These are phyloP conservation scores for Caenorhabditis sp. DNA, from an alignment of 2,888 invertebrate species.

Conservation along the genomic window DNA sequence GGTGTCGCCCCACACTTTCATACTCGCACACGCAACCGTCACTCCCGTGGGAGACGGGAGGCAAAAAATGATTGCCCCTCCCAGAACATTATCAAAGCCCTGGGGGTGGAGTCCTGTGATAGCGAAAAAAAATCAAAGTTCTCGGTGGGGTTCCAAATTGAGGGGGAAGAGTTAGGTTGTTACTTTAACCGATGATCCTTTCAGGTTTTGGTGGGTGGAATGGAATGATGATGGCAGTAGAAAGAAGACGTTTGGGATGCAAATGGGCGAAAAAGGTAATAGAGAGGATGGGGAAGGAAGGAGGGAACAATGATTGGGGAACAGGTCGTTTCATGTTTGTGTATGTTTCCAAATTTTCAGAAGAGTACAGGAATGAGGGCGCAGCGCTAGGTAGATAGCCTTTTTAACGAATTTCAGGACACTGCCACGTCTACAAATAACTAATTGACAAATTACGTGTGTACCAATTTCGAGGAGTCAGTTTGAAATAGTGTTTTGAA, in stretches of 20 bases:
- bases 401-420: not conserved
- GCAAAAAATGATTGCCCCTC: not conserved
- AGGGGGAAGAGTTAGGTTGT: too few relatives aligned
- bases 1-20: conserved; percentile 38
- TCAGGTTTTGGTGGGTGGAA: too few relatives aligned
- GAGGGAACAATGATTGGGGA: conserved; percentile 44
- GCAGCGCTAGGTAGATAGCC: conserved; percentile 4
- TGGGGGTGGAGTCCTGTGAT: too few relatives aligned
- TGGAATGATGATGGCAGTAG: conserved; percentile 2
- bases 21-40: conserved; percentile 26
- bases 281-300: conserved; percentile 19
- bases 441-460: too few relatives aligned
- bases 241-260: conserved; percentile 31
- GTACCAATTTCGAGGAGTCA: too few relatives aligned
- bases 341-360: conserved; percentile 20
- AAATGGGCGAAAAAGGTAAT: conserved; percentile 52
- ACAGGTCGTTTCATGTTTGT: conserved; percentile 37
- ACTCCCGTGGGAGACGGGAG: conserved; percentile 10
- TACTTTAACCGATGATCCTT: too few relatives aligned
- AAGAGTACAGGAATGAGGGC: not conserved
- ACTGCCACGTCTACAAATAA: not conserved
- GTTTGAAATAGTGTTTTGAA: not conserved
- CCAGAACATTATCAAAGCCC: too few relatives aligned
- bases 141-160: too few relatives aligned
- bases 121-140: too few relatives aligned